Percentiles rank a stretch among this genome's conserved stretches.
Conservation (phyloP, 2,797 vertebrate species). For the Channallabes apus region DNA sequence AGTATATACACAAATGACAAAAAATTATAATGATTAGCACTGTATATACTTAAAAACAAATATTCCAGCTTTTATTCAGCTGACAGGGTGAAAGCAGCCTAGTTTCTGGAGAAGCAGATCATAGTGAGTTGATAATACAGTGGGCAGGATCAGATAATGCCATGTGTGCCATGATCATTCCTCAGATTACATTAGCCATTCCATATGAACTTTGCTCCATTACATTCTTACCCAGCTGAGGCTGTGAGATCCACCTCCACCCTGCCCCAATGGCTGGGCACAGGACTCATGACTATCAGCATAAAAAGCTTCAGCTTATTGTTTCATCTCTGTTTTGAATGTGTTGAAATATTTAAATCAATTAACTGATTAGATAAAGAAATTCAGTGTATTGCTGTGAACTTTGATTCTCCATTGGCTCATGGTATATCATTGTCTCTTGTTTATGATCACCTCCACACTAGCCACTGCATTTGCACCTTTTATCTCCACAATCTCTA, state of each 20-base stretch:
- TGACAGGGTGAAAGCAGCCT: neutral
- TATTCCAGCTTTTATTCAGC: neutral
- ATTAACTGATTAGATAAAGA: constrained; percentile 6
- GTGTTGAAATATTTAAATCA: neutral
- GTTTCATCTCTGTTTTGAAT: neutral
- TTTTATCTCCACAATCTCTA: neutral
- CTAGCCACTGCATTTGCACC: neutral
- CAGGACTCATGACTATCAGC: neutral
- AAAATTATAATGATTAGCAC: no score
- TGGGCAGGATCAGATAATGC: neutral
- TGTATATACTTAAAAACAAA: neutral
- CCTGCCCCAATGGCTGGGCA: no score
- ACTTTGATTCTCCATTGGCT: neutral
- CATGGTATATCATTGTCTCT: neutral
- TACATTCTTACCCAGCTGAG: neutral
- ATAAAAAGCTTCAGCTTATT: neutral
- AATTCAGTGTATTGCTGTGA: neutral
- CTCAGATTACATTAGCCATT: neutral
- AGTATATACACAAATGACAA: no score
- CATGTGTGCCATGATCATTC: neutral
- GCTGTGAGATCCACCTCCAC: neutral
- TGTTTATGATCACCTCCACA: neutral
- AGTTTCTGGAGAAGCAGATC: neutral
- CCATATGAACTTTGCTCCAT: neutral
- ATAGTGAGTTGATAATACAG: neutral